Percentiles rank a stretch among this genome's conserved stretches.
Conservation (phyloP, 2,888 invertebrate genomes). For the Cerastis leucographa region DNA sequence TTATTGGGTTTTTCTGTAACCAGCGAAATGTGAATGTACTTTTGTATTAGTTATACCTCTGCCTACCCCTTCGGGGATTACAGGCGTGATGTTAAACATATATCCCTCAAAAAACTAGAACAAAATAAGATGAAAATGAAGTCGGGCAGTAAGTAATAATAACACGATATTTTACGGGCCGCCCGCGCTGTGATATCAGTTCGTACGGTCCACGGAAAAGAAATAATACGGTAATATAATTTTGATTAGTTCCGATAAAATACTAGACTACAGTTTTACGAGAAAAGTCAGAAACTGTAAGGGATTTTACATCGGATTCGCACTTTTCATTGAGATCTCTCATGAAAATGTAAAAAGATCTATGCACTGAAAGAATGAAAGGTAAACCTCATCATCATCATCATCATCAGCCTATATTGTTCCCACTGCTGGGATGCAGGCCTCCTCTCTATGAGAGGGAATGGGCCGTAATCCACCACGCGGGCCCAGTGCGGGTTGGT, state of each 20-base stretch:
- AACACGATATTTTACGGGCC: conserved; percentile 68
- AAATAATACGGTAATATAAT: conserved; percentile 77
- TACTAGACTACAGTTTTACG: conserved; percentile 62
- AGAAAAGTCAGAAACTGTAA: conserved; percentile 39
- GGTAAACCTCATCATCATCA: too few species aligned
- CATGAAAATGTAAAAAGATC: neutral
- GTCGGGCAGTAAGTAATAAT: conserved; percentile 52
- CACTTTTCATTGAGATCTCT: neutral
- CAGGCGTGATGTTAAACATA: neutral
- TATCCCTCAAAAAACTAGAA: conserved; percentile 7
- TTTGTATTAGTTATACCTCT: too few species aligned
- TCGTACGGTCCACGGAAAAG: conserved; percentile 70
- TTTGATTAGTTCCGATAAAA: conserved; percentile 78
- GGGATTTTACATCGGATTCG: conserved; percentile 2
- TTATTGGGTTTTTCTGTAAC: too few species aligned
- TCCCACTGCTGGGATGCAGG: too few species aligned
- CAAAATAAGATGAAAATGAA: conserved; percentile 41
- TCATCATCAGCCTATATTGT: too few species aligned
- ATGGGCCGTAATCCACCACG: too few species aligned
- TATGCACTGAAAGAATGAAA: neutral
- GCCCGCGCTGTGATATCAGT: conserved; percentile 72
- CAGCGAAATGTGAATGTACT: too few species aligned
- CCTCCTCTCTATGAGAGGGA: too few species aligned
- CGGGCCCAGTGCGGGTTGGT: too few species aligned
- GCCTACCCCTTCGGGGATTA: neutral